Percentiles rank a stretch among this genome's conserved stretches.
phyloP scores from a whole-genome alignment of 2,113 vertebrate genomes.

The Sarotherodon lohbergeri region DNA sequence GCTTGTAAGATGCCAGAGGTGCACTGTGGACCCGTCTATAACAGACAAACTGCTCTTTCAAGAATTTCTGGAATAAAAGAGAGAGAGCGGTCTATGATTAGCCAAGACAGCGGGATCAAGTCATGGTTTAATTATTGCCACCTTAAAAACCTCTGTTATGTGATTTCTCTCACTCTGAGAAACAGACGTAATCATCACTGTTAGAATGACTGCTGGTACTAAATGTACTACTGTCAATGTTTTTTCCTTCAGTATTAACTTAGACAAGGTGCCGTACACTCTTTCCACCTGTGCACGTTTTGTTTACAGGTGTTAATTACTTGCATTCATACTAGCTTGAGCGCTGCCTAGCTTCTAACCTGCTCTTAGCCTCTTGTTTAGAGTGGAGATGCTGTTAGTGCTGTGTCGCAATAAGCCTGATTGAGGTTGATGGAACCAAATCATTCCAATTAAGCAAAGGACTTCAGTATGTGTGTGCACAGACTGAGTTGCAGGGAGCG shows the following conservation, averaged over 20 bases:
- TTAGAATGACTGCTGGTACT: not conserved
- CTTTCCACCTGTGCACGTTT: not conserved
- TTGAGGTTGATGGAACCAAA: slow-evolving; percentile 15
- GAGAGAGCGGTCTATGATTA: not conserved
- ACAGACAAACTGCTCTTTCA: not conserved
- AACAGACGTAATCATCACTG: not conserved
- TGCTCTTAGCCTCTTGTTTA: not conserved
- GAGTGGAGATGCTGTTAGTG: not conserved
- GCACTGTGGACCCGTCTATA: not conserved
- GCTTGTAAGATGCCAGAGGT: not conserved
- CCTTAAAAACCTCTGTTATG: not conserved
- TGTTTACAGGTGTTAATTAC: not conserved
- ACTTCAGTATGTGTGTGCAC: not conserved
- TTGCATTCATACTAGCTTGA: not conserved
- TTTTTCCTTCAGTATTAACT: not conserved
- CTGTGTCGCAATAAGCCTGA: slow-evolving; percentile 2
- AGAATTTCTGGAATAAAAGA: not conserved
- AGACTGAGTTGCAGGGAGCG: not conserved
- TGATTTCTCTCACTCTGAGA: not conserved
- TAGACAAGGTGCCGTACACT: not conserved
- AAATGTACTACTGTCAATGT: not conserved
- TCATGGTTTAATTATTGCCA: not conserved
- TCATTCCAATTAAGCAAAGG: slow-evolving; percentile 9
- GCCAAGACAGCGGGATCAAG: not conserved
- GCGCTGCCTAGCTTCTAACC: not conserved